A percentile compares a stretch with the other conserved stretches of the same genome.
Conservation (phyloP, 1,140 invertebrate species). For the Formica selysi region DNA sequence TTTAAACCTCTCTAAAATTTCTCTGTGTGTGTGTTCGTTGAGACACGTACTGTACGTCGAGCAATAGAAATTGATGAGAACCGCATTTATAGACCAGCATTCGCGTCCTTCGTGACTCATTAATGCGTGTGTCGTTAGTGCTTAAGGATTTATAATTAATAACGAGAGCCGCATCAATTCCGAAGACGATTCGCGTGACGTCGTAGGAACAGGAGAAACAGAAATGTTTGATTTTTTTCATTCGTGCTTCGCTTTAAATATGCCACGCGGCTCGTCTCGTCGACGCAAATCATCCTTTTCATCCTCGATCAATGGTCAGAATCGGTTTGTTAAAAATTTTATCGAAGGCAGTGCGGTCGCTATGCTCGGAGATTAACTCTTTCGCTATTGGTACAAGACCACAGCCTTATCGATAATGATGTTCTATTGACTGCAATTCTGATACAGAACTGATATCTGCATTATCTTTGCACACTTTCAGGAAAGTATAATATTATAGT, state of each 20-base stretch:
- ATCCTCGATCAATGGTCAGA: constrained; percentile 37
- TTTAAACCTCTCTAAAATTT: constrained; percentile 55
- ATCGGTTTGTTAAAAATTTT: constrained; percentile 48
- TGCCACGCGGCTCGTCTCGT: constrained; percentile 32
- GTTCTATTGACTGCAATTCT: background rate
- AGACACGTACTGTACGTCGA: constrained; percentile 49
- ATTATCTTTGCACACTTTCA: background rate
- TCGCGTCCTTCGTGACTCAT: background rate
- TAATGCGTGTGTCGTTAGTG: constrained; percentile 11
- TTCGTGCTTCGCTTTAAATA: constrained; percentile 11
- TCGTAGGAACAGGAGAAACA: constrained; percentile 43
- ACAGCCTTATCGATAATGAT: background rate
- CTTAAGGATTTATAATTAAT: constrained; percentile 44
- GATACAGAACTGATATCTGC: background rate
- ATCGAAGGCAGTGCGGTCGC: constrained; percentile 59
- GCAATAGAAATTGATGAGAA: constrained; percentile 36
- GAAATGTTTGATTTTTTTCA: constrained; percentile 43
- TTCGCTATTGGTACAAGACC: constrained; percentile 38
- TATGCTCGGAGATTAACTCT: constrained; percentile 57
- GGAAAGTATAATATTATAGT: constrained; percentile 14
- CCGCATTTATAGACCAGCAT: constrained; percentile 38
- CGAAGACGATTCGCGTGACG: constrained; percentile 41
- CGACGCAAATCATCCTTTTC: constrained; percentile 31
- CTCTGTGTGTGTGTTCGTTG: constrained; percentile 49
- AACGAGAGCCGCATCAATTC: background rate